Evolutionary conservation across 2,797 vertebrate species (phyloP).

Genomic region (Gymnoscopelus braueri): DNA sequence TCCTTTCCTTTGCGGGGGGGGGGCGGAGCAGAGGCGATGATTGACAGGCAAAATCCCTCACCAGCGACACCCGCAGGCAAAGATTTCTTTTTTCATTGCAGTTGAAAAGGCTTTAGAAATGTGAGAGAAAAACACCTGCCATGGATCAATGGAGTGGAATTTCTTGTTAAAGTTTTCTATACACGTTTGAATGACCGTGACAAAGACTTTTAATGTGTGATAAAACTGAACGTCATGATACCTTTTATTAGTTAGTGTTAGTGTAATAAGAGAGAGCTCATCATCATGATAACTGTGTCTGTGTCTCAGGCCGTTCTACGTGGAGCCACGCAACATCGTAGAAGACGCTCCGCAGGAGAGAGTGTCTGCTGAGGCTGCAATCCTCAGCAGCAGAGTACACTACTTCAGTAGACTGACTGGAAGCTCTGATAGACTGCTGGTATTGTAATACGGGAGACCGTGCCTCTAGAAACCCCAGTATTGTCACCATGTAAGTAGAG

Average conservation of each 20-base stretch:
- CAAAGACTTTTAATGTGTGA: no score
- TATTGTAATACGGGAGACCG: constrained; percentile 77
- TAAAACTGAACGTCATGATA: no score
- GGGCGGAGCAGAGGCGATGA: no score
- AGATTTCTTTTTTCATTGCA: no score
- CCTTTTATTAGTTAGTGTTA: not conserved
- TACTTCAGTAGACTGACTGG: constrained; percentile 89
- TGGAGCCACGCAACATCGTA: constrained; percentile 91
- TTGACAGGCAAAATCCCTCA: no score
- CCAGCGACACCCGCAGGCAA: no score
- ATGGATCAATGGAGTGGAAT: no score
- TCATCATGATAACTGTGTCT: not conserved
- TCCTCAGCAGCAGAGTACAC: constrained; percentile 93
- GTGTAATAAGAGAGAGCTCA: not conserved
- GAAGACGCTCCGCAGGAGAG: constrained; percentile 77
- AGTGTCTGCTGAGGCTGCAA: constrained; percentile 90
- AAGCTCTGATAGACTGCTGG: constrained; percentile 90
- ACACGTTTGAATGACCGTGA: no score
- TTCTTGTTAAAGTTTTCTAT: no score
- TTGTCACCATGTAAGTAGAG: constrained; percentile 91
- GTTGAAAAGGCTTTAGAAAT: no score
- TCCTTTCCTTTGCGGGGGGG: no score
- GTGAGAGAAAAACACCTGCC: no score
- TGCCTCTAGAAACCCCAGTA: constrained; percentile 89
- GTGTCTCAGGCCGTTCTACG: constrained; percentile 88